These are phyloP conservation scores for Remorina albescens DNA, from an alignment of 2,797 vertebrate genomes.

Conservation along the genomic window DNA sequence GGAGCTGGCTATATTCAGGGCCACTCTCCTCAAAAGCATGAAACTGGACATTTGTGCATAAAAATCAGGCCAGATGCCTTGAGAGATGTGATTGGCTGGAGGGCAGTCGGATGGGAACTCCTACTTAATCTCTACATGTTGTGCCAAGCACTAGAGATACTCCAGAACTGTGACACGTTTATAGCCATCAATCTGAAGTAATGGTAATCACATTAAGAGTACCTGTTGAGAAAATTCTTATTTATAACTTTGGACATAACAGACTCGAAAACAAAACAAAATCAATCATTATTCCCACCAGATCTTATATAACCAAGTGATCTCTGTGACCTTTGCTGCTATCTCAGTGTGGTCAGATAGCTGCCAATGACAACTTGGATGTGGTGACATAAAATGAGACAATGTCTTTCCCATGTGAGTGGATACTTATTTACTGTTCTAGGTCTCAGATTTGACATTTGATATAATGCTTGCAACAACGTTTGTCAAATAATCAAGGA, in stretches of 20 bases:
- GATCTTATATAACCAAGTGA: conserved; percentile 49
- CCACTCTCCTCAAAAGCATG: conserved; percentile 22
- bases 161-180: conserved; percentile 66
- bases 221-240: conserved; percentile 39
- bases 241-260: conserved; percentile 49
- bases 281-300: conserved; percentile 45
- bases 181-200: conserved; percentile 55
- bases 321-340: conserved; percentile 47
- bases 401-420: conserved; percentile 57
- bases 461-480: conserved; percentile 40
- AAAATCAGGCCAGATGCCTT: conserved; percentile 71
- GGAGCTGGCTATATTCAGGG: conserved; percentile 2
- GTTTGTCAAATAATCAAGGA: conserved; percentile 53
- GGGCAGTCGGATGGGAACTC: conserved; percentile 71
- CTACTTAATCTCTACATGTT: conserved; percentile 66
- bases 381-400: conserved; percentile 32
- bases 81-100: conserved; percentile 75
- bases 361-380: conserved; percentile 41
- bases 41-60: conserved; percentile 63
- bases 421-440: conserved; percentile 51
- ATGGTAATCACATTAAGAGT: conserved; percentile 53
- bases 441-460: conserved; percentile 46
- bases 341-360: conserved; percentile 46
- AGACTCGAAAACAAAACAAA: conserved; percentile 45
- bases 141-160: conserved; percentile 63